Conservation (phyloP, 2,113 vertebrate species). For the Marcusenius ussheri region DNA sequence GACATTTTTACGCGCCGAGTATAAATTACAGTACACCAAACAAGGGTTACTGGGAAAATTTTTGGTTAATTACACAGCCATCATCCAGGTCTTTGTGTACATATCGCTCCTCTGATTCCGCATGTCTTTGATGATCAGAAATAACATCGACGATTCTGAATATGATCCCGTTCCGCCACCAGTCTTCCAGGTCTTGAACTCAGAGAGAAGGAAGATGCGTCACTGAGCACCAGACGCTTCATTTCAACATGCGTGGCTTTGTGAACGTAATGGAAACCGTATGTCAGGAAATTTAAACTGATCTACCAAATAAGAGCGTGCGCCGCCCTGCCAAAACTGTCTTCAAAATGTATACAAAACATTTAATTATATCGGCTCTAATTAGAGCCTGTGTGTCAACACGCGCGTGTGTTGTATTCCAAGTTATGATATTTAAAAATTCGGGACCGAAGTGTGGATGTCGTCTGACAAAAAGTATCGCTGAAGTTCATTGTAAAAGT, state of each 20-base stretch:
- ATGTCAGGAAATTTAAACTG: constrained; percentile 38
- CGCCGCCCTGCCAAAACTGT: not conserved
- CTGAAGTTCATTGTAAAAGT: not conserved
- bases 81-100: not conserved
- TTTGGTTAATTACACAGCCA: not conserved
- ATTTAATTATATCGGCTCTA: constrained; percentile 39
- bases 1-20: not conserved
- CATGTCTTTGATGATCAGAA: not conserved
- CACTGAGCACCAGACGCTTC: not conserved
- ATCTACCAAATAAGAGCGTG: constrained; percentile 26
- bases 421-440: constrained; percentile 39
- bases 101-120: not conserved
- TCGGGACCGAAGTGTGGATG: constrained; percentile 26
- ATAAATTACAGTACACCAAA: not conserved
- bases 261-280: constrained; percentile 37
- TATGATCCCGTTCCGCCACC: not conserved
- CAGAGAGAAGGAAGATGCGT: not conserved
- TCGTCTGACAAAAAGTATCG: not conserved
- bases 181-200: not conserved
- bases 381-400: constrained; percentile 41
- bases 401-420: not conserved
- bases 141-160: not conserved
- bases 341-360: constrained; percentile 25
- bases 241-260: not conserved
- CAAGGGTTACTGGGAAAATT: not conserved